Percentiles rank a stretch among this genome's conserved stretches.
Conservation (phyloP, 2,113 vertebrate genomes). For the Gymnogyps californianus region DNA sequence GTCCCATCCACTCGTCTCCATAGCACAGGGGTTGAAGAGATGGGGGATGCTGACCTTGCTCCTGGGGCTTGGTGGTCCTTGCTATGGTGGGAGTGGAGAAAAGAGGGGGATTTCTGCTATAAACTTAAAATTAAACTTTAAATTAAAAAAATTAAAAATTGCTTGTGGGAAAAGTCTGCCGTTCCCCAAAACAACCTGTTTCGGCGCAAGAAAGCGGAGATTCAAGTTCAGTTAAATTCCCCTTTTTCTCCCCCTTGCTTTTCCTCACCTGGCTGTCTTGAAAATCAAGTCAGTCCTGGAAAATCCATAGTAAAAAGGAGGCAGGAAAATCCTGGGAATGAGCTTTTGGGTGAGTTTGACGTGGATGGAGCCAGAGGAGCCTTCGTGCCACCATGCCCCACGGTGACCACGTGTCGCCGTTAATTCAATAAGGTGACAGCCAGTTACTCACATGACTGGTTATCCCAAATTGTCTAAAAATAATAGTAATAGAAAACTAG, state of each 20-base stretch:
- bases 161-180: not conserved
- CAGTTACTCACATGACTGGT: not conserved
- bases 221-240: too few relatives aligned
- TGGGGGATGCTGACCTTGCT: not conserved
- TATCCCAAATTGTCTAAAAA: conserved; percentile 8
- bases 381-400: not conserved
- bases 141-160: too few relatives aligned
- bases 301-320: not conserved
- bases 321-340: not conserved
- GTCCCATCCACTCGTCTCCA: not conserved
- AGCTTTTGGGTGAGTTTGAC: not conserved
- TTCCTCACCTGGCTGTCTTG: not conserved
- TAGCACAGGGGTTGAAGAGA: not conserved
- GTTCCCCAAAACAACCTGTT: not conserved
- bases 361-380: not conserved
- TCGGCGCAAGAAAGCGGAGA: not conserved
- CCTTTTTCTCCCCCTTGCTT: not conserved
- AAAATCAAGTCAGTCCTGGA: not conserved
- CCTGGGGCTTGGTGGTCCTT: not conserved
- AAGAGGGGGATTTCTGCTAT: not conserved
- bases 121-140: too few relatives aligned
- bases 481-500: not conserved
- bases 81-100: not conserved
- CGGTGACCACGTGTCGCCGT: accelerated
- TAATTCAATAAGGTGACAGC: not conserved